Percentiles rank a stretch among this genome's conserved stretches.
phyloP scores from a whole-genome alignment of 2,113 vertebrate species.

The Bubo blakistoni region DNA sequence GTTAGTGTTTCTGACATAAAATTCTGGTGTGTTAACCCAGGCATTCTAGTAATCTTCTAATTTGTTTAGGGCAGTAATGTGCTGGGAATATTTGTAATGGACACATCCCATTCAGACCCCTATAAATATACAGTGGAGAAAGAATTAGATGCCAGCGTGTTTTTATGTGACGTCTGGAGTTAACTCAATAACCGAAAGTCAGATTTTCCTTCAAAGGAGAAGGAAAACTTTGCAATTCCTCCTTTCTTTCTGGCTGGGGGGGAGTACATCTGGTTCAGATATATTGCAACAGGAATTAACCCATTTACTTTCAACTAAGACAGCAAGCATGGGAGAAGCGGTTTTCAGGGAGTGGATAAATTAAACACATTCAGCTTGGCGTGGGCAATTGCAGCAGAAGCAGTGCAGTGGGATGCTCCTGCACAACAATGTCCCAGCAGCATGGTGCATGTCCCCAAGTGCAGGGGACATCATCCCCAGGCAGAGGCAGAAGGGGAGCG shows the following conservation, averaged over 20 bases:
- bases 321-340: neutral
- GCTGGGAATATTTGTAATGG: neutral
- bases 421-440: neutral
- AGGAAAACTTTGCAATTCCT: neutral
- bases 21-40: neutral
- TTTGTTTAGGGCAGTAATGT: neutral
- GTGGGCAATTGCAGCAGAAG: neutral
- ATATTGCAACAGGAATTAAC: neutral
- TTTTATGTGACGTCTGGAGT: slow-evolving; percentile 1
- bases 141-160: neutral
- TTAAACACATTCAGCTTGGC: neutral
- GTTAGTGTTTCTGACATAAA: neutral
- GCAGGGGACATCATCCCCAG: neutral
- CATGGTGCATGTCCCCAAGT: fast-evolving
- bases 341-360: neutral
- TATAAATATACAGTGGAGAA: neutral
- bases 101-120: neutral
- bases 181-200: neutral
- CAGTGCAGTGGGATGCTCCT: neutral
- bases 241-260: slow-evolving; percentile 1
- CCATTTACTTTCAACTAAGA: neutral
- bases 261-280: slow-evolving; percentile 28
- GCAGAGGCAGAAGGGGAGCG: neutral
- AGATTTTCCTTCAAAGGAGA: neutral
- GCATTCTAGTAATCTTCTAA: neutral